These are phyloP conservation scores for Drosophila meridiana DNA, from an alignment of 2,888 invertebrate species.

Conservation along the genomic window DNA sequence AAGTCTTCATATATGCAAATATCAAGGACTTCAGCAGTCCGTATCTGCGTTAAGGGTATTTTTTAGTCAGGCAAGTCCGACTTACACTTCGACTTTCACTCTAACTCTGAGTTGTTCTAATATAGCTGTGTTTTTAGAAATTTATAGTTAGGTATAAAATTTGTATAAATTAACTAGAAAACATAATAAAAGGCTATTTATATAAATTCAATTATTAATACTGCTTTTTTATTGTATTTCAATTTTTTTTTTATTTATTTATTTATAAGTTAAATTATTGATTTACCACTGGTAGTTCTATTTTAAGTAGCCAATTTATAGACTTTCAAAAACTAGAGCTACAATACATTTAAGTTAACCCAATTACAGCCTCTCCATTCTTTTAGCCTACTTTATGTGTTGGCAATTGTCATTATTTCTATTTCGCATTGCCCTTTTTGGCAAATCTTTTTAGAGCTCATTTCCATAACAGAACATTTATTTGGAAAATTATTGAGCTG, in stretches of 20 bases:
- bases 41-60: no score
- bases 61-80: no score
- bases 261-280: no score
- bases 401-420: constrained; percentile 21
- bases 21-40: no score
- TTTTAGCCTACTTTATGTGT: constrained; percentile 14
- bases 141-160: no score
- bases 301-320: neutral
- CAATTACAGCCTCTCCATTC: neutral
- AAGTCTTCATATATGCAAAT: no score
- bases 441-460: constrained; percentile 49
- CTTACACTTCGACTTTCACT: no score
- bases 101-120: no score
- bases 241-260: no score
- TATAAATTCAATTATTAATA: neutral
- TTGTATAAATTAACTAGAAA: no score
- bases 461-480: constrained; percentile 56
- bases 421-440: constrained; percentile 10
- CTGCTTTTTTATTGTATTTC: no score
- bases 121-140: no score
- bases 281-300: neutral
- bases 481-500: constrained; percentile 48
- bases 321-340: neutral
- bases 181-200: neutral
- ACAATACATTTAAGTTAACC: neutral